These are phyloP conservation scores for Drosophila repleta DNA, from an alignment of 1,140 invertebrate genomes.

Conservation along the genomic window DNA sequence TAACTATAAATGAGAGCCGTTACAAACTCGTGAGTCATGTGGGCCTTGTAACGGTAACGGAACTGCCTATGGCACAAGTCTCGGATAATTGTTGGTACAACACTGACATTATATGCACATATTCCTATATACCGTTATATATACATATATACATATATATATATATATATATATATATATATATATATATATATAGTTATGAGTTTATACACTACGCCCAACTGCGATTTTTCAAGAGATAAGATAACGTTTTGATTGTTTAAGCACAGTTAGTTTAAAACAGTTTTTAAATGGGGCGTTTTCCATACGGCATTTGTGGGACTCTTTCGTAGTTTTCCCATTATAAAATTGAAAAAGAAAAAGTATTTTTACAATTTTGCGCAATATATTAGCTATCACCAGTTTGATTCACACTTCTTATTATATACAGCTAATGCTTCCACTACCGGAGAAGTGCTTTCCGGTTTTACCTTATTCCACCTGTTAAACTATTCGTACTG, in stretches of 20 bases:
- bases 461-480: conserved; percentile 65
- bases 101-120: too few relatives aligned
- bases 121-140: not conserved
- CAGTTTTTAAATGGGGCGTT: conserved; percentile 18
- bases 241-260: conserved; percentile 53
- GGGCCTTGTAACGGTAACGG: conserved; percentile 4
- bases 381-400: not conserved
- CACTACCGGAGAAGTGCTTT: not conserved
- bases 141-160: conserved; percentile 8
- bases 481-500: conserved; percentile 67
- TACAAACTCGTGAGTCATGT: conserved; percentile 48
- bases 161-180: conserved; percentile 4
- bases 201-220: conserved; percentile 26
- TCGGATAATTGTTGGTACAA: not conserved
- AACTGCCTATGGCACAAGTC: not conserved
- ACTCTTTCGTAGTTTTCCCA: conserved; percentile 2
- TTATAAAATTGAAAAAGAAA: not conserved
- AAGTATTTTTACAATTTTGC: conserved; percentile 1
- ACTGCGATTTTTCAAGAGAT: conserved; percentile 56
- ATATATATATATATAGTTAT: not conserved
- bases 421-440: too few relatives aligned
- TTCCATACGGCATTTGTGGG: not conserved
- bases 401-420: too few relatives aligned
- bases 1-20: too few relatives aligned
- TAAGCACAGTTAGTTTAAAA: conserved; percentile 28